phyloP scores from a whole-genome alignment of 2,113 vertebrate species.

The Telmatochromis brachygnathus region DNA sequence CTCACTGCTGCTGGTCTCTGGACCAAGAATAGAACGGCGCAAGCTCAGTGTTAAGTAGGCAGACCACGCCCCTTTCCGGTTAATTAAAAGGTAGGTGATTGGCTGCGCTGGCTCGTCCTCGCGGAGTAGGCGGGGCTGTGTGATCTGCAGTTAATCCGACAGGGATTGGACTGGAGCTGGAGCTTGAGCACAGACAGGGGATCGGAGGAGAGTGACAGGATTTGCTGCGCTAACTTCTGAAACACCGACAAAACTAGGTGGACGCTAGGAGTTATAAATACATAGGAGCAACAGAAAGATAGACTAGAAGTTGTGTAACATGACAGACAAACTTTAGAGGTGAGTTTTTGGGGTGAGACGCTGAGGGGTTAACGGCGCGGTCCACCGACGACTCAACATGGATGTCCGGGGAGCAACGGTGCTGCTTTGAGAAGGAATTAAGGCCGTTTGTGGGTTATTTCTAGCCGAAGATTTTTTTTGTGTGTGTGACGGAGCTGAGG shows the following conservation, averaged over 20 bases:
- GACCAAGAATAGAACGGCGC: slow-evolving; percentile 16
- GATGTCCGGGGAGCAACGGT: slow-evolving; percentile 46
- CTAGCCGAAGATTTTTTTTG: background rate
- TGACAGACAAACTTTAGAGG: slow-evolving; percentile 4
- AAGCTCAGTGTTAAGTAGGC: background rate
- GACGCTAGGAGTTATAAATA: background rate
- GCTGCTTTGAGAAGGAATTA: slow-evolving; percentile 41
- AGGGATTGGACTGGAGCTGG: background rate
- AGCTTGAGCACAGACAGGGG: background rate
- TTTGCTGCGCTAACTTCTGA: background rate
- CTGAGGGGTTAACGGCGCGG: background rate
- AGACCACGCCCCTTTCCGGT: background rate
- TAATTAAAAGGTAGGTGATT: slow-evolving; percentile 21
- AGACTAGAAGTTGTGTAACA: background rate
- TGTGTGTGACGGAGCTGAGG: background rate
- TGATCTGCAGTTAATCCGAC: slow-evolving; percentile 35
- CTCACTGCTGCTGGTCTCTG: background rate
- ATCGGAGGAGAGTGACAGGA: background rate
- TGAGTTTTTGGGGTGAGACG: background rate
- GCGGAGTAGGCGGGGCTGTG: slow-evolving; percentile 1
- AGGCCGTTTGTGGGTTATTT: slow-evolving; percentile 29
- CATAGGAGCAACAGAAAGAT: too few relatives aligned
- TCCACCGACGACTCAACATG: slow-evolving; percentile 38
- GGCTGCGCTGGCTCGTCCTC: background rate
- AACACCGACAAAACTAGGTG: background rate